Evolutionary conservation across 2,113 vertebrate genomes (phyloP).

Genomic region (Burhinus oedicnemus): DNA sequence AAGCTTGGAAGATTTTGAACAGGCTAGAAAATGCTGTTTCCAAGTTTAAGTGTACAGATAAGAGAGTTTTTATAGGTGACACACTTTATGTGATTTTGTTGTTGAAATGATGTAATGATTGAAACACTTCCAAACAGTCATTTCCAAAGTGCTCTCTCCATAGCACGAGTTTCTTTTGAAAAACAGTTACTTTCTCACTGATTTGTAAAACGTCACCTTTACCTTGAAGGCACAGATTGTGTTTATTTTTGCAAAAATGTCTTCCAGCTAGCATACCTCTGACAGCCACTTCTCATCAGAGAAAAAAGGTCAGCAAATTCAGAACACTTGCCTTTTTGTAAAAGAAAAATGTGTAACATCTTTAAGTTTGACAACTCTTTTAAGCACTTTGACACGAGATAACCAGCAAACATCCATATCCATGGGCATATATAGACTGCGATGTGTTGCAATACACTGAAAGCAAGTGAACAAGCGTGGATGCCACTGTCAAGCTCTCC

Average conservation of each 20-base stretch:
- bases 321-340: neutral
- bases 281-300: neutral
- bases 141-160: neutral
- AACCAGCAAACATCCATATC: neutral
- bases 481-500: neutral
- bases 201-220: neutral
- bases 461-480: neutral
- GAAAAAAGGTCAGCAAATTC: neutral
- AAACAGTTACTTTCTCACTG: neutral
- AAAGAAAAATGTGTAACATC: neutral
- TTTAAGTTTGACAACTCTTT: neutral
- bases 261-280: neutral
- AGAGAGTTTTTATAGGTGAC: neutral
- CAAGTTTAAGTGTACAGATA: neutral
- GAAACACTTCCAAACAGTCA: neutral
- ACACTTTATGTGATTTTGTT: neutral
- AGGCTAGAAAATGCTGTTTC: neutral
- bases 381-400: neutral
- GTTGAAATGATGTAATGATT: neutral
- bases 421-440: neutral
- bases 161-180: neutral
- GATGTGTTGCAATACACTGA: fast-evolving
- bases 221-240: neutral
- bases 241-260: neutral
- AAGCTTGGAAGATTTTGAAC: neutral